Percentiles rank a stretch among this genome's conserved stretches.
These are phyloP conservation scores for Scaptomyza hsui DNA, from an alignment of 1,140 invertebrate genomes.

Conservation along the genomic window DNA sequence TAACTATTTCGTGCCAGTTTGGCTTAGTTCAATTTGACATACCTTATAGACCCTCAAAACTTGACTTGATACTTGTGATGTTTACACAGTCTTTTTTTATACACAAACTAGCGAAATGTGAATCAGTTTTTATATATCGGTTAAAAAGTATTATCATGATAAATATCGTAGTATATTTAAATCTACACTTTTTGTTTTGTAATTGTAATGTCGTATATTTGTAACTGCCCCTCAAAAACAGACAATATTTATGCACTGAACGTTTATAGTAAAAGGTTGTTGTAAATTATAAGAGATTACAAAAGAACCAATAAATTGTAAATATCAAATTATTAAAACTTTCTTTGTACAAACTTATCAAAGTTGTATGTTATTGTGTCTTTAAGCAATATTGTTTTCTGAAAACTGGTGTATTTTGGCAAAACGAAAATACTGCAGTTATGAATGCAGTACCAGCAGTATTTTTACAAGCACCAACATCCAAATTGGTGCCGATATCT, in stretches of 20 bases:
- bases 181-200: background rate
- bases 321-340: slow-evolving; percentile 13
- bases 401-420: no score
- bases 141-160: slow-evolving; percentile 32
- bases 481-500: no score
- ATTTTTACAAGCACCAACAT: no score
- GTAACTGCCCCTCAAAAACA: slow-evolving; percentile 7
- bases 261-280: background rate
- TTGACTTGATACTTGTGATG: slow-evolving; percentile 25
- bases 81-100: slow-evolving; percentile 16
- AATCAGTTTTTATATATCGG: slow-evolving; percentile 5
- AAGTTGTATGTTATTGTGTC: no score
- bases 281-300: background rate
- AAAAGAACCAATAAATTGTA: slow-evolving; percentile 25
- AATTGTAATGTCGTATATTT: background rate
- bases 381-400: no score
- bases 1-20: slow-evolving; percentile 12
- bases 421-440: no score
- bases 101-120: slow-evolving; percentile 8
- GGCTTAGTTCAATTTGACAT: slow-evolving; percentile 27
- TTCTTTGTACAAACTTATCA: background rate
- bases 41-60: background rate
- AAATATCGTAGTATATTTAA: slow-evolving; percentile 17
- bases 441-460: no score
- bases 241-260: slow-evolving; percentile 8